Base-by-base conservation (phyloP, 2,113 vertebrate genomes). In the Rhinoptilus africanus region DNA sequence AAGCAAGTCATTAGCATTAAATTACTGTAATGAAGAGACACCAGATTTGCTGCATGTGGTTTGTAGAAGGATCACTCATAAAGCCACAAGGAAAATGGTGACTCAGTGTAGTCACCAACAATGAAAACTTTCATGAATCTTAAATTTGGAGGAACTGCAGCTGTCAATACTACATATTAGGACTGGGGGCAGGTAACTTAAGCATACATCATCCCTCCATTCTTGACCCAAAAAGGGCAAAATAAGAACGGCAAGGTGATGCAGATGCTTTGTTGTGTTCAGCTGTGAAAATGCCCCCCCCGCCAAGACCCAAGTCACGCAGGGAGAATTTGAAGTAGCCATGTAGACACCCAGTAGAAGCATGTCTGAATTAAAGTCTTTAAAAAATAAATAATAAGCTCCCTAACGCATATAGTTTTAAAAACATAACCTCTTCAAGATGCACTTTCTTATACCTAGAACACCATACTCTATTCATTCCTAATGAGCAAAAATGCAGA, bases 1-100 rank as follows among this genome's bases (percentile, higher is more conserved):
- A 81, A 92, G 68, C 75, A 82, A 69, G 15, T 62, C 35, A 66
- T 84, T 92, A 72, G 39, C 83, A 63, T 93, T 94, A 83, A 95
- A 85, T 89, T 77, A 68, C 48, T 88, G 30, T 60, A 73, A 63
- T 64, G 74, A 78, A 51, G 37, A 86, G 32, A 74, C 35, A 45
- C 12, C 60, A 93, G 50, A 59, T 82, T 74, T 85, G 66, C 50
- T 77, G 66, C 43, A 72, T 17, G 4, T 45, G 67, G 41, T 81
- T 93, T 57, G 51, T 72, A 79, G 73, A 87, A 89, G 37, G 43
- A 82, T 92, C 51, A 62, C 17, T 56, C 28, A 75, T 79, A 66
- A 64, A 85, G 67, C 24, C 73, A 74, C 57, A 85, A 89, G 88
- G 67, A 83, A 91, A 80, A 89, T 41, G 15, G 73, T 69, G 89